Conservation (phyloP, 1,140 invertebrate genomes). For the Bombus consobrinus region DNA sequence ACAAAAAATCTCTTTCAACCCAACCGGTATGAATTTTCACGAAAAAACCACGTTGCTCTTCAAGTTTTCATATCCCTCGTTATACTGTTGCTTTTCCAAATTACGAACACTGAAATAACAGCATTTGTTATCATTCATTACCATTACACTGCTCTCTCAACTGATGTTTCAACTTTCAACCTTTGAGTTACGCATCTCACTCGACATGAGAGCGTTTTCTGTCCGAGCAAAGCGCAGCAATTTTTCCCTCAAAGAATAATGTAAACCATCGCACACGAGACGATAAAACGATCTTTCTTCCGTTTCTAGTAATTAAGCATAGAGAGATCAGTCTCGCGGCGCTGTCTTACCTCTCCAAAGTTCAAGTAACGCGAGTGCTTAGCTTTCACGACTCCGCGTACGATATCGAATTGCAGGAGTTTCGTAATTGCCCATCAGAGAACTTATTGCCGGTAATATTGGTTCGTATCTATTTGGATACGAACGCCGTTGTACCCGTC, state of each 20-base stretch:
- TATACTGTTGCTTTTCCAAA: not conserved
- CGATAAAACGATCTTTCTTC: not conserved
- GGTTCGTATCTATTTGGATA: slow-evolving; percentile 14
- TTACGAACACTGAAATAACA: not conserved
- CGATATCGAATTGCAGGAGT: not conserved
- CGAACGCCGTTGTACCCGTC: not conserved
- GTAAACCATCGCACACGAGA: not conserved
- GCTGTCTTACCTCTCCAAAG: not conserved
- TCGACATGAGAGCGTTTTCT: too few relatives aligned
- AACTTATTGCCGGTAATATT: slow-evolving; percentile 40
- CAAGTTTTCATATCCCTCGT: not conserved
- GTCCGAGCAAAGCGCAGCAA: not conserved
- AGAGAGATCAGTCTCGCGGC: not conserved
- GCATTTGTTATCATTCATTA: not conserved
- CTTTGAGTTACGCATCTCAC: not conserved
- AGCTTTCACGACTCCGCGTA: not conserved
- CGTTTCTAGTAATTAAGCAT: not conserved
- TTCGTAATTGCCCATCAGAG: slow-evolving; percentile 27
- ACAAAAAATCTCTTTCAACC: not conserved
- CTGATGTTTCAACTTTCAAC: not conserved
- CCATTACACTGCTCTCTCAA: not conserved
- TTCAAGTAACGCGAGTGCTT: slow-evolving; percentile 14
- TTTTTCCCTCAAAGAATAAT: not conserved
- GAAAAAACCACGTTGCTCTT: not conserved
- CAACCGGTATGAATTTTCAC: not conserved